Evolutionary conservation across 1,140 invertebrate genomes (phyloP).

Genomic region (Saxidomus purpurata): DNA sequence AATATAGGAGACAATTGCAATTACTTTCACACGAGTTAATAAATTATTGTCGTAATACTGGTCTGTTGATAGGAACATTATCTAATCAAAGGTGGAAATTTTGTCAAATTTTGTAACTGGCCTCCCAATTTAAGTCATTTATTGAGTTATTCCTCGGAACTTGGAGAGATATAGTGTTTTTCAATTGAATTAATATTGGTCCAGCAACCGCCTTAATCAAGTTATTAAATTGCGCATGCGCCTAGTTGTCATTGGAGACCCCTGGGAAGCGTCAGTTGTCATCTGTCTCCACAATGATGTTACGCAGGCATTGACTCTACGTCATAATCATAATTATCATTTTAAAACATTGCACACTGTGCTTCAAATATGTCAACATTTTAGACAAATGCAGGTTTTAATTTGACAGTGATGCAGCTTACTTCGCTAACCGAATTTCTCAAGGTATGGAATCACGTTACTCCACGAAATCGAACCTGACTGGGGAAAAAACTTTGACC

Average conservation of each 20-base stretch:
- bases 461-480: no score
- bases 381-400: background rate
- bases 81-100: constrained; percentile 78
- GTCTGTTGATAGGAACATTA: constrained; percentile 78
- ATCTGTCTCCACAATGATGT: constrained; percentile 31
- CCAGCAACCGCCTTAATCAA: constrained; percentile 59
- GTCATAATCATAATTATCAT: constrained; percentile 29
- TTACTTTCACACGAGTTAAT: constrained; percentile 81
- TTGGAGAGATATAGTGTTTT: constrained; percentile 79
- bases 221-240: constrained; percentile 65
- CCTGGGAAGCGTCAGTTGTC: constrained; percentile 76
- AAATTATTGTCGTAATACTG: constrained; percentile 79
- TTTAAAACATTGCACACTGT: background rate
- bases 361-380: background rate
- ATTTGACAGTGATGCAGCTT: constrained; percentile 14
- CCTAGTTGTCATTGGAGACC: constrained; percentile 53
- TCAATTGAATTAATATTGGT: constrained; percentile 80
- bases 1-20: constrained; percentile 81
- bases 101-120: constrained; percentile 81
- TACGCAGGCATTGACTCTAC: constrained; percentile 7
- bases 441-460: no score
- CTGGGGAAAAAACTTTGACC: no score
- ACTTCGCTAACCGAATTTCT: no score
- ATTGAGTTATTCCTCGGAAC: constrained; percentile 77
- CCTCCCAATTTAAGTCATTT: constrained; percentile 79